These are phyloP conservation scores for Stomatorhinus ivindoensis DNA, from an alignment of 2,113 vertebrate species.

Conservation along the genomic window DNA sequence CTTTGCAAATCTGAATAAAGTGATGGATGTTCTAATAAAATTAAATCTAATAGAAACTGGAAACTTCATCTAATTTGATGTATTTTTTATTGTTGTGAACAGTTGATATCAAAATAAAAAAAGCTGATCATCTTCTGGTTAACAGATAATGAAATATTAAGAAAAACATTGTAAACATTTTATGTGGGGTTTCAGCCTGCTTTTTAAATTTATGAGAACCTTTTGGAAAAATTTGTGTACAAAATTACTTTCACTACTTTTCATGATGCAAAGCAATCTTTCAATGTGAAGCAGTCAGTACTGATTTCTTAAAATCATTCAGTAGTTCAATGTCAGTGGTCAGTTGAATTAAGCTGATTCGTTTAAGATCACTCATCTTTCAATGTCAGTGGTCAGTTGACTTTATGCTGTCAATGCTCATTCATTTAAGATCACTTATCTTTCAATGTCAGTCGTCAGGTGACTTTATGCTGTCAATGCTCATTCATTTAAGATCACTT, in stretches of 20 bases:
- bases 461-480: neutral
- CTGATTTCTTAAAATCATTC: neutral
- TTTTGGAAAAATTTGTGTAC: neutral
- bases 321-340: neutral
- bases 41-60: neutral
- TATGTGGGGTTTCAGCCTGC: neutral
- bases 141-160: neutral
- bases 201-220: neutral
- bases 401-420: neutral
- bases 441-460: neutral
- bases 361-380: neutral
- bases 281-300: neutral
- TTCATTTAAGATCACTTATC: neutral
- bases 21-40: neutral
- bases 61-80: neutral
- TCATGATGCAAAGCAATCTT: neutral
- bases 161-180: neutral
- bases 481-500: neutral
- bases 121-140: neutral
- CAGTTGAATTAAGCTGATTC: neutral
- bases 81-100: neutral
- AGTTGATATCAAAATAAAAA: neutral
- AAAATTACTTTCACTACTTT: neutral
- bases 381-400: neutral
- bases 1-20: neutral